These are phyloP conservation scores for Lingula anatina DNA, from an alignment of 2,888 invertebrate genomes.

Conservation along the genomic window DNA sequence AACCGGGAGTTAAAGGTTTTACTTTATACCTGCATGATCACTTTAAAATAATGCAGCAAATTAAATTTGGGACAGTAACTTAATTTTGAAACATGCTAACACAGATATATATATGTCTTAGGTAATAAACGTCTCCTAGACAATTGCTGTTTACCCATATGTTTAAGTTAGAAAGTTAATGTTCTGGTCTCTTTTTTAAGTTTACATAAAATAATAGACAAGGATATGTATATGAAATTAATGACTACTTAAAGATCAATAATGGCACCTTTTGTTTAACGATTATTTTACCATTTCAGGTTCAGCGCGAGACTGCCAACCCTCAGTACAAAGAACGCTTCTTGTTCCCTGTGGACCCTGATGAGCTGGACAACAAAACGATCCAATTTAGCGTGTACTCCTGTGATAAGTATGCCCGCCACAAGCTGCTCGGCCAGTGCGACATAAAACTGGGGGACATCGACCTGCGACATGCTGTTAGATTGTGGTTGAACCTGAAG, in stretches of 20 bases:
- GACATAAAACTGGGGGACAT: conserved; percentile 65
- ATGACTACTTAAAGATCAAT: too few relatives aligned
- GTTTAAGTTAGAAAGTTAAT: too few relatives aligned
- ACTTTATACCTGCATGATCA: too few relatives aligned
- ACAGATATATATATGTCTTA: too few relatives aligned
- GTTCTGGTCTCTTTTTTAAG: too few relatives aligned
- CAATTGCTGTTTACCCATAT: too few relatives aligned
- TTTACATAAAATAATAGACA: not conserved
- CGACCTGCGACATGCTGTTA: conserved; percentile 63
- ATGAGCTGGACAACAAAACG: conserved; percentile 59
- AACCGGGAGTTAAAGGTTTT: too few relatives aligned
- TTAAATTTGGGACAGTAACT: too few relatives aligned
- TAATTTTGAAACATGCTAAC: too few relatives aligned
- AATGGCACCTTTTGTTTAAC: too few relatives aligned
- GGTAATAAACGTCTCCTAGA: too few relatives aligned
- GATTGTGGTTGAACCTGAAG: conserved; percentile 73
- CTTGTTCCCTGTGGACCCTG: conserved; percentile 61
- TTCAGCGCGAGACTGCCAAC: conserved; percentile 65
- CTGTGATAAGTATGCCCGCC: conserved; percentile 57
- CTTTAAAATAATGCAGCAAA: too few relatives aligned
- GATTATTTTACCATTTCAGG: conserved; percentile 41
- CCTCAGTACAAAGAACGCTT: conserved; percentile 76
- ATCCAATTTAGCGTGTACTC: conserved; percentile 68
- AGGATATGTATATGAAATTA: not conserved
- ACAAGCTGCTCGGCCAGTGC: conserved; percentile 57